Percentiles rank a stretch among this genome's conserved stretches.
These are phyloP conservation scores for Arenicola marina DNA, from an alignment of 2,888 invertebrate species.

Conservation along the genomic window DNA sequence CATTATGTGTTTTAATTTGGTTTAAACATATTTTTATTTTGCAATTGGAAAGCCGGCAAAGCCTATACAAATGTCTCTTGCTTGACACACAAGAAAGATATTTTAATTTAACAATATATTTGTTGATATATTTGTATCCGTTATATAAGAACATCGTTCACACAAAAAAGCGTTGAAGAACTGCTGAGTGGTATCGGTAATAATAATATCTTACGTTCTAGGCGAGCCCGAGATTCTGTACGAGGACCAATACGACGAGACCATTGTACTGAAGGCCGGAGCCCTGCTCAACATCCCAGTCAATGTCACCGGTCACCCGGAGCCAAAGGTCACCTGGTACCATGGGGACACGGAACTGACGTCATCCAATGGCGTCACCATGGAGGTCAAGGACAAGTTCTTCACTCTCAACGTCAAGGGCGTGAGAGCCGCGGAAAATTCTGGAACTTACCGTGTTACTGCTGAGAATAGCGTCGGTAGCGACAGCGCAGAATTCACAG, in stretches of 20 bases:
- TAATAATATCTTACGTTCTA: slow-evolving; percentile 2
- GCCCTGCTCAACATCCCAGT: slow-evolving; percentile 63
- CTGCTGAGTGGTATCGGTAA: neutral
- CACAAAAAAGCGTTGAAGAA: neutral
- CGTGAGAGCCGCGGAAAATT: slow-evolving; percentile 70
- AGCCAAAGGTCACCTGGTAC: slow-evolving; percentile 73
- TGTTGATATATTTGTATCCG: too few species aligned
- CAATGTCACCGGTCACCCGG: slow-evolving; percentile 72
- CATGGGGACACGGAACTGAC: slow-evolving; percentile 59
- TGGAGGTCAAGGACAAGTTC: slow-evolving; percentile 42
- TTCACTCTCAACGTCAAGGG: slow-evolving; percentile 17
- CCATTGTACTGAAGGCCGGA: slow-evolving; percentile 67
- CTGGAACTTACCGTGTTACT: slow-evolving; percentile 83
- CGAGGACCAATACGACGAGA: slow-evolving; percentile 71
- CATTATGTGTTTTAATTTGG: too few species aligned
- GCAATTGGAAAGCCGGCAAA: too few species aligned
- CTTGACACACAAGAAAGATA: too few species aligned
- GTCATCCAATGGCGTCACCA: slow-evolving; percentile 12
- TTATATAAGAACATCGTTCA: neutral
- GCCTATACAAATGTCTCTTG: too few species aligned
- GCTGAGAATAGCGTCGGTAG: slow-evolving; percentile 81
- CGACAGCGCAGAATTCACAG: slow-evolving; percentile 69
- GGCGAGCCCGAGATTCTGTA: slow-evolving; percentile 64
- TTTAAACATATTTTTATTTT: too few species aligned
- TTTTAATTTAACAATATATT: too few species aligned